Evolutionary conservation across 2,797 vertebrate species (phyloP).

Genomic region (Capromys pilorides): DNA sequence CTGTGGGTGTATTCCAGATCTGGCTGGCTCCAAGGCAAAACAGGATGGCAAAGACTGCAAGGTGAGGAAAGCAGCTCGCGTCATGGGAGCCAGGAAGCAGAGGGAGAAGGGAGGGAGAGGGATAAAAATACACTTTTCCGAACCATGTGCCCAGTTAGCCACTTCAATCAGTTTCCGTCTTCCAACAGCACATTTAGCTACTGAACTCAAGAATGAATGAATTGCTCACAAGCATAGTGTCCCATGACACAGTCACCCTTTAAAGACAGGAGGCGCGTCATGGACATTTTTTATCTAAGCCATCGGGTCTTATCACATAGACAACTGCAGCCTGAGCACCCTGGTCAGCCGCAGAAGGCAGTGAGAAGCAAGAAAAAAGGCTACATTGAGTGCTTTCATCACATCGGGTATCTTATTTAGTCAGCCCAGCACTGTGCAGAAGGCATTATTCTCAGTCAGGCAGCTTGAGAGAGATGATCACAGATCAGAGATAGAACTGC

Average conservation of each 20-base stretch:
- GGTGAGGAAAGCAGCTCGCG: background rate
- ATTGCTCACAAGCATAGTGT: background rate
- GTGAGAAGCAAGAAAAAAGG: background rate
- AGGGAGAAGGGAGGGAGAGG: background rate
- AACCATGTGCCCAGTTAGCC: background rate
- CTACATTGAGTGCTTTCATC: background rate
- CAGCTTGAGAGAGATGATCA: background rate
- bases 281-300: background rate
- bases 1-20: background rate
- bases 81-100: background rate
- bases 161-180: background rate
- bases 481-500: background rate
- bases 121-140: background rate
- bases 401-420: background rate
- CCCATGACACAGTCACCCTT: background rate
- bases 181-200: background rate
- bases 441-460: background rate
- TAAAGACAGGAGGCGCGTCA: background rate
- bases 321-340: no score
- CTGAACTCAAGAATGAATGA: background rate
- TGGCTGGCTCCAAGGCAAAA: background rate
- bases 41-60: background rate
- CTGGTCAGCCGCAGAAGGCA: background rate
- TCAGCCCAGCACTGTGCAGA: background rate
- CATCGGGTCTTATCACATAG: background rate